Conservation (phyloP, 30 jellyfish, hydroid and myxozoan species). For the Aurelia sp. region DNA sequence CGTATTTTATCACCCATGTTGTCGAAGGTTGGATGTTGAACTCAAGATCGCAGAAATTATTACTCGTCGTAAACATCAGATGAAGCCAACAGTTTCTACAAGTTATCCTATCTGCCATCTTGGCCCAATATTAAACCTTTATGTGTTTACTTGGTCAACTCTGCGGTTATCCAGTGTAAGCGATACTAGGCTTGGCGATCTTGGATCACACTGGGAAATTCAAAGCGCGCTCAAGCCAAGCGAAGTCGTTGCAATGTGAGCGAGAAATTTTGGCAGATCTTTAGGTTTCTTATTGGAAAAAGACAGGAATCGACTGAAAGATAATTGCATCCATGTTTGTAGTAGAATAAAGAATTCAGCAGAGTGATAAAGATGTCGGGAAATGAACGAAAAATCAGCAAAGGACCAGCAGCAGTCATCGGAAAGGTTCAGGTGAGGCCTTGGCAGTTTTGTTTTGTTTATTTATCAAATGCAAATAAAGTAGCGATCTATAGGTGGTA, state of each 20-base stretch:
- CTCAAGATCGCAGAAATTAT: too few species aligned
- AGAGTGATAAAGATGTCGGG: not conserved
- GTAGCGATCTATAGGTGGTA: too few species aligned
- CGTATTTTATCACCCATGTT: not conserved
- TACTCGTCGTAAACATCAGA: too few species aligned
- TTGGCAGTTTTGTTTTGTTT: not conserved
- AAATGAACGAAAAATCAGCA: not conserved
- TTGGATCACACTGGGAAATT: too few species aligned
- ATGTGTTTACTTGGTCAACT: not conserved
- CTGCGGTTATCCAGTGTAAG: conserved; percentile 2
- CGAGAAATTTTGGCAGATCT: too few species aligned
- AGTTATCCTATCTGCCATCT: not conserved
- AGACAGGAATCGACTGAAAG: not conserved
- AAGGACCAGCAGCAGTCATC: not conserved
- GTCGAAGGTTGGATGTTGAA: not conserved
- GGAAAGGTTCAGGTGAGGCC: conserved; percentile 5
- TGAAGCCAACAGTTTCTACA: too few species aligned
- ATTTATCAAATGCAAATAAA: not conserved
- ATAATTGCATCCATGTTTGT: not conserved
- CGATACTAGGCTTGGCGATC: not conserved
- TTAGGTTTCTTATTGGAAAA: not conserved
- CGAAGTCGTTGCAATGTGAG: too few species aligned
- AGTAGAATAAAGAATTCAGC: not conserved
- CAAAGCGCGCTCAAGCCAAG: too few species aligned
- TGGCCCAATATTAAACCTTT: not conserved